Percentiles rank a stretch among this genome's conserved stretches.
phyloP scores from a whole-genome alignment of 1,140 invertebrate genomes.

The Platyscapa corneri region DNA sequence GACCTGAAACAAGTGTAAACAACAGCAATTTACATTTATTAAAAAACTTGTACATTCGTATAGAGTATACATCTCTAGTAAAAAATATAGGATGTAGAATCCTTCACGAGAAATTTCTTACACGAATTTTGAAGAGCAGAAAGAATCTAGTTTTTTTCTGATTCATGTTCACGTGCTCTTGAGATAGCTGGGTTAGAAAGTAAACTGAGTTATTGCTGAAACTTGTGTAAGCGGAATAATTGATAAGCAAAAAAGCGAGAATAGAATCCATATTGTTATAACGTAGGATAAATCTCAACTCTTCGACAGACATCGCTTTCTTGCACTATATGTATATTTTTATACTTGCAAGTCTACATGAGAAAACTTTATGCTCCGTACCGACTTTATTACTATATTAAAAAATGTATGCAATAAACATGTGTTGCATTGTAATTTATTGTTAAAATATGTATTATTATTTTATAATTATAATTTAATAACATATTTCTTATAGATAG shows the following conservation, averaged over 20 bases:
- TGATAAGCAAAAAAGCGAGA: constrained; percentile 8
- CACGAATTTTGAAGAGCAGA: constrained; percentile 1
- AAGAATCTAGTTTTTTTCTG: constrained; percentile 26
- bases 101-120: constrained; percentile 10
- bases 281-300: constrained; percentile 1
- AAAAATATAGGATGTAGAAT: constrained; percentile 11
- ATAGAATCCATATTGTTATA: constrained; percentile 10
- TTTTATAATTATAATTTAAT: too few species aligned
- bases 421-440: too few species aligned
- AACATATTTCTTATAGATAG: too few species aligned
- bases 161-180: constrained; percentile 15
- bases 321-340: too few species aligned
- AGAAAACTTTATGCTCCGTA: too few species aligned
- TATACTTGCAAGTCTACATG: too few species aligned
- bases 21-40: too few species aligned
- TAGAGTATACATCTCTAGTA: not conserved
- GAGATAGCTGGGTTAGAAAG: constrained; percentile 29
- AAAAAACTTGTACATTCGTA: not conserved
- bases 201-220: constrained; percentile 16
- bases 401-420: too few species aligned
- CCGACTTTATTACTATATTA: too few species aligned
- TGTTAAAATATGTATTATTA: too few species aligned
- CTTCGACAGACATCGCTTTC: too few species aligned
- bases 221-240: constrained; percentile 33
- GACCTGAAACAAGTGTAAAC: too few species aligned